Conservation (phyloP, 2,888 invertebrate genomes). For the Brachypterus glaber region DNA sequence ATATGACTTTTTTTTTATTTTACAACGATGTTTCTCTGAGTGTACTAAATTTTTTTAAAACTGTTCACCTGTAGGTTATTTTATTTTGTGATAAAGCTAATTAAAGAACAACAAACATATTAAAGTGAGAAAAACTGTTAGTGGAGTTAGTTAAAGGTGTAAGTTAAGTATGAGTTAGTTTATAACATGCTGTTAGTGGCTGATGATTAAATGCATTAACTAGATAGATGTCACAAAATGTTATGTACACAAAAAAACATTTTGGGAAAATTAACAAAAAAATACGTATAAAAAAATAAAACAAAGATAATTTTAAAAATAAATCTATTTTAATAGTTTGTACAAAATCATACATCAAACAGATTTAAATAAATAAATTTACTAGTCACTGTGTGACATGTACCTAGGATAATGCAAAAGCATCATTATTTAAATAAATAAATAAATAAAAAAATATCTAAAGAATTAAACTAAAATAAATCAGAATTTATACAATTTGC, state of each 20-base stretch:
- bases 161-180: too few species aligned
- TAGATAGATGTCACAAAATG: constrained; percentile 40
- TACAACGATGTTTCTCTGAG: too few species aligned
- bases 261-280: constrained; percentile 18
- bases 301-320: constrained; percentile 17
- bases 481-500: too few species aligned
- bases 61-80: too few species aligned
- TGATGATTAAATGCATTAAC: constrained; percentile 27
- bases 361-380: neutral
- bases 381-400: constrained; percentile 40
- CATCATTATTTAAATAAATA: constrained; percentile 27
- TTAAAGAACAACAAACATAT: too few species aligned
- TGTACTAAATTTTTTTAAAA: too few species aligned
- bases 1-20: too few species aligned
- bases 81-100: too few species aligned
- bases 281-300: constrained; percentile 18
- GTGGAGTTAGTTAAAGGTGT: too few species aligned
- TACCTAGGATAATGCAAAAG: constrained; percentile 40
- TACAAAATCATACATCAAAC: constrained; percentile 19
- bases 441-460: constrained; percentile 49
- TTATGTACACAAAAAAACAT: constrained; percentile 20
- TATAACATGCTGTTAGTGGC: constrained; percentile 15
- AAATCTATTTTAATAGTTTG: constrained; percentile 24
- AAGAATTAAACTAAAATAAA: constrained; percentile 45
- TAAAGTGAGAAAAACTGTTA: too few species aligned